Evolutionary conservation across 1,140 invertebrate species (phyloP).

Genomic region (Caenorhabditis briggsae): DNA sequence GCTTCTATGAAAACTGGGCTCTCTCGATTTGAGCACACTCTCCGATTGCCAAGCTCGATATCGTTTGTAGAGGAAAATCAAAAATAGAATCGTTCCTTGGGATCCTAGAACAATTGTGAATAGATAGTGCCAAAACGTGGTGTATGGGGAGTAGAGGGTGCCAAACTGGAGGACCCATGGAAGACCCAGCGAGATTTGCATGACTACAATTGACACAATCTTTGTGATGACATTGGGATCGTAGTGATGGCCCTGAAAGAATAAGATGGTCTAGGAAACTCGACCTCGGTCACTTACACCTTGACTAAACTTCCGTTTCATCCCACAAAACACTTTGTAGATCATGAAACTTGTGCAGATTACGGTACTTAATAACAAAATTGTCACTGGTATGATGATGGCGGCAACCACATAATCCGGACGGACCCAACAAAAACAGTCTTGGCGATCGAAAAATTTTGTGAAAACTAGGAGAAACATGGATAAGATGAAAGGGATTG

Average conservation of each 20-base stretch:
- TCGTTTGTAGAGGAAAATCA: conserved; percentile 66
- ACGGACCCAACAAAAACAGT: conserved; percentile 67
- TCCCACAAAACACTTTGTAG: conserved; percentile 62
- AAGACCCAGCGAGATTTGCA: conserved; percentile 46
- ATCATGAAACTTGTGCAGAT: conserved; percentile 60
- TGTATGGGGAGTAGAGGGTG: conserved; percentile 68
- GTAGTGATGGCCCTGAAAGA: conserved; percentile 13
- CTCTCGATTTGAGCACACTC: conserved; percentile 11
- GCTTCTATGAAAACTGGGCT: not conserved
- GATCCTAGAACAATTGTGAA: conserved; percentile 72
- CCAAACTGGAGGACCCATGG: conserved; percentile 70
- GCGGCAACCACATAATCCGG: conserved; percentile 60
- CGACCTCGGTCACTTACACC: not conserved
- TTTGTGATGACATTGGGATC: conserved; percentile 13
- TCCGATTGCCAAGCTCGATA: conserved; percentile 32
- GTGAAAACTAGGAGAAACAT: conserved; percentile 19
- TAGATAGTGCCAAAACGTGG: conserved; percentile 70
- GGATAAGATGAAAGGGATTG: conserved; percentile 17
- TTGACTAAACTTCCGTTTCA: conserved; percentile 48
- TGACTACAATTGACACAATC: conserved; percentile 23
- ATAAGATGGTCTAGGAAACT: not conserved
- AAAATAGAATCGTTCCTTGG: conserved; percentile 69
- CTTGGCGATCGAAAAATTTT: conserved; percentile 63
- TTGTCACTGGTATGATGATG: conserved; percentile 61
- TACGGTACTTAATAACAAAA: conserved; percentile 61